Percentiles rank a stretch among this genome's conserved stretches.
These are phyloP conservation scores for Tortricodes alternella DNA, from an alignment of 2,888 invertebrate genomes.

Conservation along the genomic window DNA sequence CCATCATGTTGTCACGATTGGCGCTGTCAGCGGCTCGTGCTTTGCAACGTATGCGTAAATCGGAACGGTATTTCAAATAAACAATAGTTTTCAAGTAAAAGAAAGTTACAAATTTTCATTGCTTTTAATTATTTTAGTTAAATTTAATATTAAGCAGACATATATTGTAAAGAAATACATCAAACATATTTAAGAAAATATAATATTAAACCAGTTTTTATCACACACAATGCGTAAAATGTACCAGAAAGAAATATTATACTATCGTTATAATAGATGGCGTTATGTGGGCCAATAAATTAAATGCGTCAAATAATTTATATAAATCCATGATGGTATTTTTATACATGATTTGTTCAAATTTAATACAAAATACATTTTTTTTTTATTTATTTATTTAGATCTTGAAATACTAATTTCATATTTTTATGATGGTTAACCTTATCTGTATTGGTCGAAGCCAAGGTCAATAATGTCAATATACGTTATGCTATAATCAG, in stretches of 20 bases:
- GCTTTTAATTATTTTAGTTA: not conserved
- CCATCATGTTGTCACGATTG: constrained; percentile 69
- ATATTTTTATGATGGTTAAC: not conserved
- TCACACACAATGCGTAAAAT: not conserved
- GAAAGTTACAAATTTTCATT: not conserved
- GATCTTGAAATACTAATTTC: not conserved
- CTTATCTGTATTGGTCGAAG: no score
- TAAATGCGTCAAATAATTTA: not conserved
- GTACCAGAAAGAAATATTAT: not conserved
- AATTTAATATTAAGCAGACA: not conserved
- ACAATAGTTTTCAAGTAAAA: not conserved
- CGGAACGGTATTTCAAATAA: constrained; percentile 37
- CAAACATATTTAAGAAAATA: not conserved
- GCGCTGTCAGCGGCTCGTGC: constrained; percentile 78
- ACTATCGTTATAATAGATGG: not conserved
- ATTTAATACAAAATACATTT: not conserved
- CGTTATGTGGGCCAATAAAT: not conserved
- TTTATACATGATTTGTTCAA: no score
- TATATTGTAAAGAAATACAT: not conserved
- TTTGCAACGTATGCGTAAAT: constrained; percentile 48
- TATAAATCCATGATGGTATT: no score
- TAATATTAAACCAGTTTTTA: not conserved
- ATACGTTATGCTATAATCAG: not conserved
- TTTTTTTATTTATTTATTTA: not conserved
- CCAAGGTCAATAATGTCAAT: not conserved